Conservation (phyloP, 2,888 invertebrate species). For the Eupithecia centaureata region DNA sequence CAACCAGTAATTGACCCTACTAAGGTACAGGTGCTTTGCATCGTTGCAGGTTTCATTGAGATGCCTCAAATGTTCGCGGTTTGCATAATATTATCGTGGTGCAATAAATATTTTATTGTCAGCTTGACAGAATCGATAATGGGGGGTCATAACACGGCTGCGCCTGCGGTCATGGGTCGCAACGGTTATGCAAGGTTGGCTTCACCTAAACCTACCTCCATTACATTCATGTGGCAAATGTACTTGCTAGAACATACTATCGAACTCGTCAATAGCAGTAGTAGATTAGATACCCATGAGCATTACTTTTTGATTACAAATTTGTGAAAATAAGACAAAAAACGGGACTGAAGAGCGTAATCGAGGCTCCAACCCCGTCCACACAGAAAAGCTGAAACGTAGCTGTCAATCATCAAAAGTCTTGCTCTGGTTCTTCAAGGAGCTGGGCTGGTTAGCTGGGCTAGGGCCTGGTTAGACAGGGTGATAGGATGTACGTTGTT, state of each 20-base stretch:
- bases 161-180: slow-evolving; percentile 40
- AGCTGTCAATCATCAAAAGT: too few relatives aligned
- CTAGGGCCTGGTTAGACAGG: too few relatives aligned
- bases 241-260: background rate
- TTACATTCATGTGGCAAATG: slow-evolving; percentile 19
- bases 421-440: too few relatives aligned
- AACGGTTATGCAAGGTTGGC: slow-evolving; percentile 39
- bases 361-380: too few relatives aligned
- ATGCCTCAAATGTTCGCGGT: slow-evolving; percentile 22
- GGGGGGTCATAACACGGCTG: slow-evolving; percentile 35
- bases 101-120: slow-evolving; percentile 38
- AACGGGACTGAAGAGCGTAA: too few relatives aligned
- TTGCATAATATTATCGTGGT: slow-evolving; percentile 28
- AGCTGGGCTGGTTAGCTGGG: too few relatives aligned
- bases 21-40: slow-evolving; percentile 41
- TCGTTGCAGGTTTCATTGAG: slow-evolving; percentile 32
- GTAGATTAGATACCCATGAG: too few relatives aligned
- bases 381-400: too few relatives aligned
- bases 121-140: slow-evolving; percentile 36
- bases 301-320: too few relatives aligned
- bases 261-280: slow-evolving; percentile 2
- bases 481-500: background rate
- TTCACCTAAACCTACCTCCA: slow-evolving; percentile 25
- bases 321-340: too few relatives aligned
- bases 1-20: slow-evolving; percentile 39